A percentile compares a stretch with the other conserved stretches of the same genome.
These are phyloP conservation scores for Omphaloscelis lunosa DNA, from an alignment of 2,888 invertebrate genomes.

Conservation along the genomic window DNA sequence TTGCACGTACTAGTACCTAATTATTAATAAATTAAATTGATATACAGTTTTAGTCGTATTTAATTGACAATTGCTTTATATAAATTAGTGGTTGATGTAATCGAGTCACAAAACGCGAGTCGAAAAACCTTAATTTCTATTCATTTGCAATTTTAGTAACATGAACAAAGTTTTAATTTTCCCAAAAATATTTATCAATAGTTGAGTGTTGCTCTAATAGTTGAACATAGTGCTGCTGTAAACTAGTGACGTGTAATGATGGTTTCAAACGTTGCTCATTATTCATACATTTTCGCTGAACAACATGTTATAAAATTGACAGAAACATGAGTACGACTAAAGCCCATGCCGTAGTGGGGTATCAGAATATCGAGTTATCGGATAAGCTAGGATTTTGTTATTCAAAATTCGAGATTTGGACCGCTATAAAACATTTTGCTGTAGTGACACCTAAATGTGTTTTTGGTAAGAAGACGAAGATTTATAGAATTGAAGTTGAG, in stretches of 20 bases:
- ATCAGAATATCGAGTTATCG: slow-evolving; percentile 35
- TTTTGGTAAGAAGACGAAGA: neutral
- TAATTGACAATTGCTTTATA: neutral
- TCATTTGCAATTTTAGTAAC: neutral
- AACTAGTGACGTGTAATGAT: slow-evolving; percentile 26
- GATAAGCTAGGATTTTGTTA: slow-evolving; percentile 42
- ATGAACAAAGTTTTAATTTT: slow-evolving; percentile 1
- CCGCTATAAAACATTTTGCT: slow-evolving; percentile 35
- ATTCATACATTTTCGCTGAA: slow-evolving; percentile 47
- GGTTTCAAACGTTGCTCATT: slow-evolving; percentile 40
- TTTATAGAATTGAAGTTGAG: neutral
- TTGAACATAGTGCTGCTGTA: neutral
- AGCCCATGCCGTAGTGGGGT: slow-evolving; percentile 19
- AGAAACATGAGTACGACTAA: slow-evolving; percentile 10
- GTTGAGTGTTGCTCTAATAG: slow-evolving; percentile 26
- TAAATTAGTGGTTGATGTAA: neutral
- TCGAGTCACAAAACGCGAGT: slow-evolving; percentile 1
- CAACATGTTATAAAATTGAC: slow-evolving; percentile 38
- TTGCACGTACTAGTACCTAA: neutral
- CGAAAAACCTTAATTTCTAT: slow-evolving; percentile 14
- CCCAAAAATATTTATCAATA: slow-evolving; percentile 1
- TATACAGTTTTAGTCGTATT: neutral
- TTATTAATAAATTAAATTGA: neutral
- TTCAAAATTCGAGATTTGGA: slow-evolving; percentile 42
- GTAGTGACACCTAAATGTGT: slow-evolving; percentile 24